Conservation (phyloP, 2,113 vertebrate species). For the Callionymus lyra region DNA sequence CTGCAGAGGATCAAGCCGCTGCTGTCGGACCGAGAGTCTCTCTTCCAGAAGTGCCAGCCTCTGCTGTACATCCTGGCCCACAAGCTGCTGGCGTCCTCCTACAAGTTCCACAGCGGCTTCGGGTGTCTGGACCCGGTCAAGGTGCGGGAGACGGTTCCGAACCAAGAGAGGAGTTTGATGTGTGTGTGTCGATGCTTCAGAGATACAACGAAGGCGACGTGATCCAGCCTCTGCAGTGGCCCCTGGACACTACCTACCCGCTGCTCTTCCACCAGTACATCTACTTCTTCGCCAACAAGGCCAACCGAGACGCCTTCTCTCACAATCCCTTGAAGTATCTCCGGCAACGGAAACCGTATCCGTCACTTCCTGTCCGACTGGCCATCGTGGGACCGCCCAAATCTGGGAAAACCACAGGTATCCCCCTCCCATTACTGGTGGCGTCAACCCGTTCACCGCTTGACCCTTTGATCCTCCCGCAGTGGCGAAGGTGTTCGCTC, state of each 20-base stretch:
- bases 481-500: constrained; percentile 79
- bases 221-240: constrained; percentile 70
- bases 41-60: constrained; percentile 83
- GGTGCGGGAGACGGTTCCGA: constrained; percentile 54
- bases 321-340: constrained; percentile 88
- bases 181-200: constrained; percentile 10
- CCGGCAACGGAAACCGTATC: constrained; percentile 72
- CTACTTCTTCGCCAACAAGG: constrained; percentile 84
- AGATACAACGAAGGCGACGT: constrained; percentile 77
- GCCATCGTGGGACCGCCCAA: constrained; percentile 83
- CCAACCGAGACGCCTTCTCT: constrained; percentile 79
- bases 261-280: constrained; percentile 81
- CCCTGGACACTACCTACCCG: constrained; percentile 58
- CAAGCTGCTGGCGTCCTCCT: constrained; percentile 73
- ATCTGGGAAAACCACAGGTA: constrained; percentile 91
- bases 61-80: constrained; percentile 66
- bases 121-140: constrained; percentile 83
- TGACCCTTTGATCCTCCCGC: constrained; percentile 33
- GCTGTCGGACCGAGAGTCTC: constrained; percentile 74
- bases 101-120: constrained; percentile 79
- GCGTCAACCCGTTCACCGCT: neutral
- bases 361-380: constrained; percentile 74
- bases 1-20: constrained; percentile 68
- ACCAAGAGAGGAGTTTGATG: neutral
- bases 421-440: constrained; percentile 5